Conservation (phyloP, 2,113 vertebrate species). For the Bothrops jararaca region DNA sequence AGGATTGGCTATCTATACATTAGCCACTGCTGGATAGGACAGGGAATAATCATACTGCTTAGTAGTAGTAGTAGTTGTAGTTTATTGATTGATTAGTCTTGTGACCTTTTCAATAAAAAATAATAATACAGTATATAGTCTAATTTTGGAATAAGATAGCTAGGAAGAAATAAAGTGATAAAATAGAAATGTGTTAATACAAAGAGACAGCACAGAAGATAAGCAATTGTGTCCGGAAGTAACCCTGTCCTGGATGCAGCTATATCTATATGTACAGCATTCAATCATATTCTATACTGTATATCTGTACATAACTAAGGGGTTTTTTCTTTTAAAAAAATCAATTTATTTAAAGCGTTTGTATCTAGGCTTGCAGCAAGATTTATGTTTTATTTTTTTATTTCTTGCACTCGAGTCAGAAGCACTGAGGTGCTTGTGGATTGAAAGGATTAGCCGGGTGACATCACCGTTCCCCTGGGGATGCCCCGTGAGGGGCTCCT, state of each 20-base stretch:
- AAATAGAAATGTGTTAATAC: no score
- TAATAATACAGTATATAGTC: neutral
- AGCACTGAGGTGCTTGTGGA: no score
- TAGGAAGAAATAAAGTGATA: no score
- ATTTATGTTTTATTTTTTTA: neutral
- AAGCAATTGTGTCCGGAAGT: neutral
- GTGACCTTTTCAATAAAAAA: neutral
- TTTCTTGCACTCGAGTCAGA: no score
- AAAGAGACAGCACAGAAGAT: neutral
- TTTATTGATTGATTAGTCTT: neutral
- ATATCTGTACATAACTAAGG: neutral
- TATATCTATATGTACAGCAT: neutral
- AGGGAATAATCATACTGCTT: neutral
- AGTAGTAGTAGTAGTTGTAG: neutral
- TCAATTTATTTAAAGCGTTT: neutral
- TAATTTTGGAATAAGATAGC: no score
- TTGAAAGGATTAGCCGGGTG: no score
- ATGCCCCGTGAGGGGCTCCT: no score
- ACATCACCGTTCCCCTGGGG: no score
- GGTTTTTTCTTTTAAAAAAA: no score
- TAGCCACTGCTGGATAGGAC: slow-evolving; percentile 21
- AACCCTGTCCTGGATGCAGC: neutral
- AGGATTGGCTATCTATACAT: slow-evolving; percentile 25
- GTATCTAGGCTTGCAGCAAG: neutral
- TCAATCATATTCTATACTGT: neutral